Percentiles rank a stretch among this genome's conserved stretches.
These are phyloP conservation scores for Nomada goodeniana DNA, from an alignment of 2,888 invertebrate species.

Conservation along the genomic window DNA sequence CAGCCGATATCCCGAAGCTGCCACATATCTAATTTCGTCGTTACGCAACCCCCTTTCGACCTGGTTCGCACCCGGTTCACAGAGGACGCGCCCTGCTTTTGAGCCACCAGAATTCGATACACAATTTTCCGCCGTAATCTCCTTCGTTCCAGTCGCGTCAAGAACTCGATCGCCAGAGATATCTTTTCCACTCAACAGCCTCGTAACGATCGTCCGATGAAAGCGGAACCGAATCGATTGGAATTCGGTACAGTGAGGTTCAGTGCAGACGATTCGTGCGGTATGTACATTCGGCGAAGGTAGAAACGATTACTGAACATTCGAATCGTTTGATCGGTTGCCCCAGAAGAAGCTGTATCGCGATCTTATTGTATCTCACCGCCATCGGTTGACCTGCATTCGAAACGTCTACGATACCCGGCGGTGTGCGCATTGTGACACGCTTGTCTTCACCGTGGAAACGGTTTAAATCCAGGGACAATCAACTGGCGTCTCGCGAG, in stretches of 20 bases:
- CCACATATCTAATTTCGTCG: conserved; percentile 22
- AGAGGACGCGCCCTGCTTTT: conserved; percentile 24
- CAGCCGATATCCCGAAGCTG: too few species aligned
- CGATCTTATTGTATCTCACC: neutral
- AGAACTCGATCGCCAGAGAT: too few species aligned
- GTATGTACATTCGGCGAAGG: neutral
- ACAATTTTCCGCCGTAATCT: neutral
- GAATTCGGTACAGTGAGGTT: neutral
- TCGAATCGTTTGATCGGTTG: neutral
- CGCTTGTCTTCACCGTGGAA: neutral
- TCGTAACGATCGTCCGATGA: too few species aligned
- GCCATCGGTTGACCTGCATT: neutral
- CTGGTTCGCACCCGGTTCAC: conserved; percentile 28
- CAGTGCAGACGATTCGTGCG: neutral
- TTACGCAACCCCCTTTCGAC: conserved; percentile 28
- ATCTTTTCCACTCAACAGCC: too few species aligned
- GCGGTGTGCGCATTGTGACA: too few species aligned
- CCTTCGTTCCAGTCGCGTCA: neutral
- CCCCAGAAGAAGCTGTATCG: neutral
- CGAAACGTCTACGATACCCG: neutral
- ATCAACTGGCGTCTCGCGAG: too few species aligned
- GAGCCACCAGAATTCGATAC: conserved; percentile 26
- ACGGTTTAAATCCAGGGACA: neutral
- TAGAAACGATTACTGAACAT: neutral
- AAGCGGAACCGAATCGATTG: neutral